Conservation (phyloP, 2,113 vertebrate genomes). For the Tyrannus savana region DNA sequence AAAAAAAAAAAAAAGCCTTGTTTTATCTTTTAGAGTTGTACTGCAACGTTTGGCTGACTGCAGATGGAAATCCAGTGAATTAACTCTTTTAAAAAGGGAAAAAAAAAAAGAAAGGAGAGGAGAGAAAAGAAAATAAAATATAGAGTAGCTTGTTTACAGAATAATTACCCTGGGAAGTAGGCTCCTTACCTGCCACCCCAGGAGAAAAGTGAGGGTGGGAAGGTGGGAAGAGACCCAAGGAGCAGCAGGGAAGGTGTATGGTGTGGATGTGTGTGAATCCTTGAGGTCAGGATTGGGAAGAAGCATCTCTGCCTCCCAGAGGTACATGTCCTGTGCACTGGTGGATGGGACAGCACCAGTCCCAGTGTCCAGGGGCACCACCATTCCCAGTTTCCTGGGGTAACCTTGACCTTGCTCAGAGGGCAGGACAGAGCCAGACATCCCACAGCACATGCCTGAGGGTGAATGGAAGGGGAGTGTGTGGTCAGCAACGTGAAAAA, state of each 20-base stretch:
- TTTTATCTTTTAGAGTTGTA: constrained; percentile 42
- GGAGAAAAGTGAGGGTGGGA: background rate
- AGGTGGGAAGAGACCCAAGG: background rate
- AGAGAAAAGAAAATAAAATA: background rate
- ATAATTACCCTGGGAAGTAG: background rate
- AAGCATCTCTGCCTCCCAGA: background rate
- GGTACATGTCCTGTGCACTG: accelerated
- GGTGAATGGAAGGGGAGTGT: background rate
- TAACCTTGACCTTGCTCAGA: background rate
- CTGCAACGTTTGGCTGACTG: background rate
- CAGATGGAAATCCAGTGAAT: background rate
- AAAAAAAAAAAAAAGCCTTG: background rate
- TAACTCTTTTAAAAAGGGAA: background rate
- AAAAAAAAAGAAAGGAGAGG: background rate
- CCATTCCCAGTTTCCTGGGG: background rate
- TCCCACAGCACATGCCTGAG: background rate
- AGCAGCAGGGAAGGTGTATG: background rate
- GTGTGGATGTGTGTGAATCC: background rate
- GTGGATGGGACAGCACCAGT: background rate
- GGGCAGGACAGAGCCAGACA: background rate
- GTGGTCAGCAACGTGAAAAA: background rate
- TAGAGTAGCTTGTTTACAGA: background rate
- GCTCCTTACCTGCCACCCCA: background rate
- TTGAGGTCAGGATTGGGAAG: accelerated
- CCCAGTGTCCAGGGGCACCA: background rate